Conservation (phyloP, 2,113 vertebrate genomes). For the Zapornia atra region DNA sequence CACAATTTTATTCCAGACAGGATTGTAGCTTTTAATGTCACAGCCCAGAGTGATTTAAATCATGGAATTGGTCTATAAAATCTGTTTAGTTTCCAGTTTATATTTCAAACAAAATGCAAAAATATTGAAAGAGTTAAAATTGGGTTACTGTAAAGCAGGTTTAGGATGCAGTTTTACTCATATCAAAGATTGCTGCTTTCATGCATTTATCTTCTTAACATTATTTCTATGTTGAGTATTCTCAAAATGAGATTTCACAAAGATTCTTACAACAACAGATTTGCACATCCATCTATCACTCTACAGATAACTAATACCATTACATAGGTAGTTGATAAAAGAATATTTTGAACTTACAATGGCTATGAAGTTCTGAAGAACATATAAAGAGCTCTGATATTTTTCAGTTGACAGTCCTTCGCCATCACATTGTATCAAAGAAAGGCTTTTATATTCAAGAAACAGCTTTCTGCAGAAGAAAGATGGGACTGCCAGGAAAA, state of each 20-base stretch:
- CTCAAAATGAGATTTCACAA: constrained; percentile 35
- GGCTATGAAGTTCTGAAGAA: constrained; percentile 2
- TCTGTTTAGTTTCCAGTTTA: constrained; percentile 13
- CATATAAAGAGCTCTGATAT: not conserved
- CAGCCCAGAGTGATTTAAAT: constrained; percentile 20
- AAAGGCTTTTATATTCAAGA: not conserved
- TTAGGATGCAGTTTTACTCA: not conserved
- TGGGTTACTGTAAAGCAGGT: not conserved
- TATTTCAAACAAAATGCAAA: not conserved
- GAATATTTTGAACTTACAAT: not conserved
- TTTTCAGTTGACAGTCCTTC: not conserved
- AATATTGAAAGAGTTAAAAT: constrained; percentile 37
- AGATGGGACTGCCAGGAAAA: constrained; percentile 6
- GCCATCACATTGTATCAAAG: not conserved
- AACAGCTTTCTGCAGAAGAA: not conserved
- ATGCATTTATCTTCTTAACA: not conserved
- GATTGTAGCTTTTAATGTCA: constrained; percentile 21
- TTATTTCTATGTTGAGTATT: not conserved
- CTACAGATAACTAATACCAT: constrained; percentile 4
- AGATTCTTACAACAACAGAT: not conserved
- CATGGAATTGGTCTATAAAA: constrained; percentile 26
- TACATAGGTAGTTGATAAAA: not conserved
- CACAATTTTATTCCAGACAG: constrained; percentile 19
- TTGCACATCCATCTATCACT: not conserved
- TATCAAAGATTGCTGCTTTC: not conserved